Percentiles rank a stretch among this genome's conserved stretches.
These are phyloP conservation scores for Drosophila infuscata DNA, from an alignment of 2,888 invertebrate genomes.

Conservation along the genomic window DNA sequence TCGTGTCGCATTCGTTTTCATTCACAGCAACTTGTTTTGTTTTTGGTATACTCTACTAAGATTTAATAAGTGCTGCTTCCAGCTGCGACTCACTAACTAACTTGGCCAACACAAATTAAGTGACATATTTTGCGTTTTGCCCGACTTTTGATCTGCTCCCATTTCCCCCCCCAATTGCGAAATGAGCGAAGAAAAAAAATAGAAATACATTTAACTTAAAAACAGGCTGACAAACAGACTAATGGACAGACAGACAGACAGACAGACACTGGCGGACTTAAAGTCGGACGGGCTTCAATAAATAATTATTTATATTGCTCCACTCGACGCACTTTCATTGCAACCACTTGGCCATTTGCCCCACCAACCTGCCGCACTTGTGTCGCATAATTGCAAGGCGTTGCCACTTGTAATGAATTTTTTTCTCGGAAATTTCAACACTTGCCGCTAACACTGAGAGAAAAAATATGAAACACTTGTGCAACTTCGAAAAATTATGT, in stretches of 20 bases:
- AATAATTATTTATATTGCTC: constrained; percentile 64
- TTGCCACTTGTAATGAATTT: constrained; percentile 51
- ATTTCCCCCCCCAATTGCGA: constrained; percentile 54
- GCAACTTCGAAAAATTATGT: background rate
- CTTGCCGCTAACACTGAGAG: constrained; percentile 26
- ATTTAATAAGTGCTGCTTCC: constrained; percentile 22
- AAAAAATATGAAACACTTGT: background rate
- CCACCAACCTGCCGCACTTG: constrained; percentile 29
- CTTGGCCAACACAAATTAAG: constrained; percentile 56
- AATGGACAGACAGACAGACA: constrained; percentile 3
- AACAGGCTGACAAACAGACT: constrained; percentile 12
- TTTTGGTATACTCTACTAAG: constrained; percentile 10
- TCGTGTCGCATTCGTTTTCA: background rate
- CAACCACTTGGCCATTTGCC: constrained; percentile 29
- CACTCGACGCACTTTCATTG: constrained; percentile 69
- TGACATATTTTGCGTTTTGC: constrained; percentile 58
- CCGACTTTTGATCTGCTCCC: constrained; percentile 38
- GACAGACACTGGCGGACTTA: constrained; percentile 7
- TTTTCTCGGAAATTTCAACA: constrained; percentile 56
- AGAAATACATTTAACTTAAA: constrained; percentile 26
- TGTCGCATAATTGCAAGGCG: constrained; percentile 58
- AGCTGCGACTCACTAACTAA: constrained; percentile 15
- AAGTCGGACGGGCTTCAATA: constrained; percentile 54
- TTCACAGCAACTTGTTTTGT: constrained; percentile 25
- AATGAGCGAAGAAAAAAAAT: constrained; percentile 40